phyloP scores from a whole-genome alignment of 2,888 invertebrate genomes.

The Strigamia maritima region DNA sequence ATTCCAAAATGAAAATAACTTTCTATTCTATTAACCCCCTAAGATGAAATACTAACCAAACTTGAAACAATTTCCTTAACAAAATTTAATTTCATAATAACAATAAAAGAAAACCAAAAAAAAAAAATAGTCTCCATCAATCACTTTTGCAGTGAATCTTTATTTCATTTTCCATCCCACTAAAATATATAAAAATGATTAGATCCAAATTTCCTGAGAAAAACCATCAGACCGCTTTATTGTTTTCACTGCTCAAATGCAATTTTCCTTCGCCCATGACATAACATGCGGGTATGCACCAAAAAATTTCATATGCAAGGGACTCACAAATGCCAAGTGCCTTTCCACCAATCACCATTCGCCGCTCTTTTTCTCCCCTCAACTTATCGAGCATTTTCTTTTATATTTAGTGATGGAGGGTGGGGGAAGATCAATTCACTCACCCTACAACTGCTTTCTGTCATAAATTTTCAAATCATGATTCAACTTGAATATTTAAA shows the following conservation, averaged over 20 bases:
- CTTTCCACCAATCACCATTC: not conserved
- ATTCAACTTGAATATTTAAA: constrained; percentile 15
- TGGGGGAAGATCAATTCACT: constrained; percentile 9
- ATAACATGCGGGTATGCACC: constrained; percentile 34
- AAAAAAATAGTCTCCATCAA: not conserved
- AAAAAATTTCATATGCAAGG: constrained; percentile 32
- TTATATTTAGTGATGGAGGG: constrained; percentile 32
- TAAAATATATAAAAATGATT: constrained; percentile 21
- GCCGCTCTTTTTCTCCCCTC: constrained; percentile 9
- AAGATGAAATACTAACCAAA: not conserved
- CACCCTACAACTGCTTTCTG: constrained; percentile 31
- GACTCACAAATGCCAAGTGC: constrained; percentile 32
- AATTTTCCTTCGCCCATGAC: constrained; percentile 22
- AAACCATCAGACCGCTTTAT: constrained; percentile 21
- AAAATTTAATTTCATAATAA: not conserved
- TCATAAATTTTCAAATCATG: constrained; percentile 32
- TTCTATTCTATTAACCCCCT: not conserved
- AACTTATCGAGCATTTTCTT: constrained; percentile 30
- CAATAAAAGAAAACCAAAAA: not conserved
- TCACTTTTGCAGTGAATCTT: not conserved
- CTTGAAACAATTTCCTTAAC: not conserved
- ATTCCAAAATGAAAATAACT: not conserved
- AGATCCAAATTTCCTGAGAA: constrained; percentile 15
- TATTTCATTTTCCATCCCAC: not conserved
- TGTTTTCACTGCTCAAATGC: constrained; percentile 30